phyloP scores from a whole-genome alignment of 2,888 invertebrate genomes.

The Drosophila neutralis region DNA sequence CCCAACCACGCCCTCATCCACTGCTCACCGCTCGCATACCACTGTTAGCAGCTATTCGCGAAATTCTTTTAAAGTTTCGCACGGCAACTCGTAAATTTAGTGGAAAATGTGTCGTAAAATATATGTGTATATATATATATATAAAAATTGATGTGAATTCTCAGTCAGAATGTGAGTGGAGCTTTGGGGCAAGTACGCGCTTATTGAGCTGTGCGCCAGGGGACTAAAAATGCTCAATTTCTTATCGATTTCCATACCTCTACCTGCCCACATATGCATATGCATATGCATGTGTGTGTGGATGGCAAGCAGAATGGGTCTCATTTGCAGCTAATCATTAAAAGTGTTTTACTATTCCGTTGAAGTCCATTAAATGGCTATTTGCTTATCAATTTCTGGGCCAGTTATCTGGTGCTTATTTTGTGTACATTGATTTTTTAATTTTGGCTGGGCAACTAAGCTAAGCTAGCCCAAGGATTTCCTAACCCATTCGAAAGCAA shows the following conservation, averaged over 20 bases:
- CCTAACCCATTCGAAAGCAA: conserved; percentile 32
- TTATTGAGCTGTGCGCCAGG: conserved; percentile 45
- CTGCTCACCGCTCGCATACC: conserved; percentile 3
- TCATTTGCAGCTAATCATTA: conserved; percentile 68
- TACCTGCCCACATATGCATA: neutral
- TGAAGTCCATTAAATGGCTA: conserved; percentile 72
- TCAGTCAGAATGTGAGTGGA: neutral
- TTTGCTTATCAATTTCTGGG: conserved; percentile 74
- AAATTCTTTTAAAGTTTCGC: conserved; percentile 66
- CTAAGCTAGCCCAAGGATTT: neutral
- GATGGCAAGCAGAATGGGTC: neutral
- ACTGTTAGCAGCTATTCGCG: conserved; percentile 24
- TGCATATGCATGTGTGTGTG: neutral
- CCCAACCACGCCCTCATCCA: conserved; percentile 1
- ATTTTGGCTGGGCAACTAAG: neutral
- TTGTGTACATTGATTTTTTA: neutral
- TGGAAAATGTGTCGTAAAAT: conserved; percentile 62
- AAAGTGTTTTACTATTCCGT: conserved; percentile 62
- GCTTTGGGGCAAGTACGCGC: conserved; percentile 1
- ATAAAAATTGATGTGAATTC: conserved; percentile 9
- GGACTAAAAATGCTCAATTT: conserved; percentile 39
- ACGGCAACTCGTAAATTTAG: conserved; percentile 63
- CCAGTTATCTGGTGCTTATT: conserved; percentile 26
- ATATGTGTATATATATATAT: conserved; percentile 26
- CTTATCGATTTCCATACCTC: conserved; percentile 58